These are phyloP conservation scores for Oceanodroma leucorhoa DNA, from an alignment of 2,797 vertebrate genomes.

Conservation along the genomic window DNA sequence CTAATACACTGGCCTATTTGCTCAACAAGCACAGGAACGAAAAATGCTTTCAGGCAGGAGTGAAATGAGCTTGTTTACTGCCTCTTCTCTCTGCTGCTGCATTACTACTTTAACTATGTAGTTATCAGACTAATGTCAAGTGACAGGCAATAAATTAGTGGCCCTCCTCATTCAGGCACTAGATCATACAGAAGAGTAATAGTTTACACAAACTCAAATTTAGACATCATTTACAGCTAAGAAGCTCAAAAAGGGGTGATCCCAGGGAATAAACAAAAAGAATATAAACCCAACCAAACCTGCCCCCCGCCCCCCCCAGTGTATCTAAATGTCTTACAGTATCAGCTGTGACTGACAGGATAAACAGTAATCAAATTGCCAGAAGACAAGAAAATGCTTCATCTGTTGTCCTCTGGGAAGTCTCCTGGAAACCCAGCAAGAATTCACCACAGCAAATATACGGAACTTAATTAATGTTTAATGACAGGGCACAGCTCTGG, in stretches of 20 bases:
- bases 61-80: neutral
- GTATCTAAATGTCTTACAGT: neutral
- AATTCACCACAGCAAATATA: neutral
- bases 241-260: neutral
- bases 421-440: conserved; percentile 15
- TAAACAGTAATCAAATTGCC: neutral
- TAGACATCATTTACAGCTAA: neutral
- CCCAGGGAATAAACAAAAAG: neutral
- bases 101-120: neutral
- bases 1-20: neutral
- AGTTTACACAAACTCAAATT: neutral
- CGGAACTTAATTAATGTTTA: neutral
- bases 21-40: neutral
- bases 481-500: neutral
- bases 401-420: neutral
- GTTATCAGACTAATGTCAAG: neutral
- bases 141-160: neutral
- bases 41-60: neutral
- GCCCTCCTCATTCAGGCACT: neutral
- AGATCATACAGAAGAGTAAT: rapidly evolving
- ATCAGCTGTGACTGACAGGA: conserved; percentile 53
- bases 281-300: neutral
- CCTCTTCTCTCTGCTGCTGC: neutral
- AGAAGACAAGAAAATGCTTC: neutral
- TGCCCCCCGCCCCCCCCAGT: rapidly evolving